Evolutionary conservation across 2,797 vertebrate species (phyloP), one percentile per base, ranked within the genome.

Genomic region (Anabacerthia variegaticeps): DNA sequence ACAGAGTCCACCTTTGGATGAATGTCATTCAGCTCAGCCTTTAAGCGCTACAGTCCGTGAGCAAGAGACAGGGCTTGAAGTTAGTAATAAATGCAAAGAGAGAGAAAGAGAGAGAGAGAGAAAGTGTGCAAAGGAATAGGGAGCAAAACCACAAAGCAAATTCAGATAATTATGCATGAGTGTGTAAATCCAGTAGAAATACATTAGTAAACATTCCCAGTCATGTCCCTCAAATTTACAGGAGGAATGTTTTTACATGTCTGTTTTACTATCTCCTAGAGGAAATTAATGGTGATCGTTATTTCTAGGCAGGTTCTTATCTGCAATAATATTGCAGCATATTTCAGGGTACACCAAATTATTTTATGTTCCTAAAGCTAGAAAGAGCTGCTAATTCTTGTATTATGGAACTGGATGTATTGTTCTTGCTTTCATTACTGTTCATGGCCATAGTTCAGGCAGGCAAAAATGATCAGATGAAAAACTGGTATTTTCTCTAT

Each of bases 1-100:
- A 99, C 98, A 68, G 98, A 98, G 92, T 99, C 99, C 98, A 99
- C 98, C 97, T 99, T 99, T 39, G 96, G 98, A 90, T 92, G 98
- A 51, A 98, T 99, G 96, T 99, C 98, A 96, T 98, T 99, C 98
- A 99, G 97, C 98, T 99, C 99, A 27, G 98, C 97, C 96, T 99
- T 99, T 98, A 99, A 97, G 96, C 98, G 98, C 99, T 99, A 98
- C 93, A 98, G 97, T 96, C 96, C 97, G 86, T 97, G 96, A 98
- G 97, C 96, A 98, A 98, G 96, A 98, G 95, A 98, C 95, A 98
- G 97, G 97, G 97, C 97, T 97, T 97, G 80, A 97, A 95, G 97
- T 98, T 97, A 98, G 97, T 98, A 96, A 98, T 96, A 95, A 97
- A 97, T 88, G 96, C 80, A 97, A 90, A 94, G 81, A 95, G 91